phyloP scores from a whole-genome alignment of 1,140 invertebrate species.

The Eupeodes corollae region DNA sequence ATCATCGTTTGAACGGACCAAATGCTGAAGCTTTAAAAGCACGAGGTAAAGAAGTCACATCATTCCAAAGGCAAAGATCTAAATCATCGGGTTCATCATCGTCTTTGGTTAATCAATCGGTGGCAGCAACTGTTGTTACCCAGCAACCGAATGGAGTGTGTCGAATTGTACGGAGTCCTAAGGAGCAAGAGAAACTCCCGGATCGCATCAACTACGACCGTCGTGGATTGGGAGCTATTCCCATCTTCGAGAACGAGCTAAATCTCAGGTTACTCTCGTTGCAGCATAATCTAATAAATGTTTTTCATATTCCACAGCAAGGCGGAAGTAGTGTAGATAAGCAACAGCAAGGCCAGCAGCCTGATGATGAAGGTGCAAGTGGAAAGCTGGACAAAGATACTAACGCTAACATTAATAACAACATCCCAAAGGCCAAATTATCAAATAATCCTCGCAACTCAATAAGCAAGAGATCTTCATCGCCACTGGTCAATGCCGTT shows the following conservation, averaged over 20 bases:
- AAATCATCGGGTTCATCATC: slow-evolving; percentile 24
- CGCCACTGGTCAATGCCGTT: background rate
- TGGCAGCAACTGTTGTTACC: slow-evolving; percentile 14
- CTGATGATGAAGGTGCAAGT: background rate
- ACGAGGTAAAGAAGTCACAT: background rate
- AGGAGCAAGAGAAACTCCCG: slow-evolving; percentile 61
- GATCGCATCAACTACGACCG: slow-evolving; percentile 68
- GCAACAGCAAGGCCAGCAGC: no score
- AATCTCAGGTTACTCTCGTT: slow-evolving; percentile 72
- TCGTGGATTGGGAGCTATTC: slow-evolving; percentile 60
- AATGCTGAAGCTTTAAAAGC: no score
- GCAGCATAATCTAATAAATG: slow-evolving; percentile 80
- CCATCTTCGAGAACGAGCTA: slow-evolving; percentile 66
- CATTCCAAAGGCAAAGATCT: slow-evolving; percentile 2
- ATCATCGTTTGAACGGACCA: slow-evolving; percentile 1
- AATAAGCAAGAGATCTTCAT: background rate
- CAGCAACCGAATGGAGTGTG: slow-evolving; percentile 35
- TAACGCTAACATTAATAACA: no score
- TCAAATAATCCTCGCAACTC: background rate
- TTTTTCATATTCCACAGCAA: slow-evolving; percentile 43
- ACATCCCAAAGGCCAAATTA: background rate
- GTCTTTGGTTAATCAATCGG: slow-evolving; percentile 20
- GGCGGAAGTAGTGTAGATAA: no score
- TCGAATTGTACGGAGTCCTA: slow-evolving; percentile 49
- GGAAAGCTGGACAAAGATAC: no score